These are phyloP conservation scores for Sebastes baramenuke DNA, from an alignment of 2,797 vertebrate species.

Conservation along the genomic window DNA sequence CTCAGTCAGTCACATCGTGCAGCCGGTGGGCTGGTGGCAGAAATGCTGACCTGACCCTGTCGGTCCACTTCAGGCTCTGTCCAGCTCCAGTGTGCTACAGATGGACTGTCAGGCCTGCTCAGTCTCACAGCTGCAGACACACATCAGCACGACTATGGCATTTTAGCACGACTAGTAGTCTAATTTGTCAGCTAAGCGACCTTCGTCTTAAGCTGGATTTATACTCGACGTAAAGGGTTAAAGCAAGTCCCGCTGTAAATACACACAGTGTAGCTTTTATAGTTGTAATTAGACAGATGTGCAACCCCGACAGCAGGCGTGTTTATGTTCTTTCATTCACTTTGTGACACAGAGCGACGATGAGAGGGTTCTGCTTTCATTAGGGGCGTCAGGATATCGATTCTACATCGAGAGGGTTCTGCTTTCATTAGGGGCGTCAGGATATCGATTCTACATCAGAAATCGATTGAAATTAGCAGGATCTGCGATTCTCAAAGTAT, in stretches of 20 bases:
- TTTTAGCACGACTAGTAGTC: slow-evolving; percentile 14
- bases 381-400: too few species aligned
- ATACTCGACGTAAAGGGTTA: background rate
- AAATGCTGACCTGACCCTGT: slow-evolving; percentile 53
- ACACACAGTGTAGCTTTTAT: background rate
- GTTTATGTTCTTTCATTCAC: background rate
- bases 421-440: background rate
- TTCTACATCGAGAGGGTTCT: background rate
- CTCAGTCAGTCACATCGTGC: slow-evolving; percentile 9
- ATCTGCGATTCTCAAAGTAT: too few species aligned
- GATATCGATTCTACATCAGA: accelerated
- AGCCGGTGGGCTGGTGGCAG: slow-evolving; percentile 31
- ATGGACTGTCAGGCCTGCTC: slow-evolving; percentile 45
- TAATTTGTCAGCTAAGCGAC: slow-evolving; percentile 28
- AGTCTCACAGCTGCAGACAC: slow-evolving; percentile 35
- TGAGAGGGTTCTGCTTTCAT: background rate
- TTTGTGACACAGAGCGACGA: background rate
- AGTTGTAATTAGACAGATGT: background rate
- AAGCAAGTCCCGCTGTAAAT: background rate
- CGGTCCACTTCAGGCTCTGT: slow-evolving; percentile 31
- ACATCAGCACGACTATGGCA: slow-evolving; percentile 25
- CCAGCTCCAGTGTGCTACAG: slow-evolving; percentile 21
- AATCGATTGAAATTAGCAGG: too few species aligned
- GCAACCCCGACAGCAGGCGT: background rate
- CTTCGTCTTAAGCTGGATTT: slow-evolving; percentile 41